Evolutionary conservation across 2,113 vertebrate species (phyloP).

Genomic region (Terrapene triunguis): DNA sequence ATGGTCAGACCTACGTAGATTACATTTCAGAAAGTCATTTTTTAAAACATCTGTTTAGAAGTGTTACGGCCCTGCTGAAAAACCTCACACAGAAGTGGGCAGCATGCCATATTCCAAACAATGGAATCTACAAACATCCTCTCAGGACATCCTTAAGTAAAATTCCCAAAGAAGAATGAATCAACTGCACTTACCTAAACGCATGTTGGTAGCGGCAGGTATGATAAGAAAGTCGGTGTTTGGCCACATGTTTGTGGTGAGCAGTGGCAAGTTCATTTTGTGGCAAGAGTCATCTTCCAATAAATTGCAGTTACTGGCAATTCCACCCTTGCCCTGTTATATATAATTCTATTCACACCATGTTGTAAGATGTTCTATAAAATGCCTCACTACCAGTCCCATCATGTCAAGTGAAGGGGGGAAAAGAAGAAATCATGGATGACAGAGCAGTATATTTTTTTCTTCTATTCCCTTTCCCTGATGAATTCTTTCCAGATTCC

Average conservation of each 20-base stretch:
- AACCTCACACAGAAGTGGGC: slow-evolving; percentile 78
- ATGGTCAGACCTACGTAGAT: slow-evolving; percentile 44
- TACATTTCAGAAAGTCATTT: slow-evolving; percentile 58
- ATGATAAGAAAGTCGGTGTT: neutral
- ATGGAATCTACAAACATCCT: slow-evolving; percentile 69
- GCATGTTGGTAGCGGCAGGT: neutral
- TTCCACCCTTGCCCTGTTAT: neutral
- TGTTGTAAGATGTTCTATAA: neutral
- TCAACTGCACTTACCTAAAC: slow-evolving; percentile 3
- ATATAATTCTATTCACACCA: neutral
- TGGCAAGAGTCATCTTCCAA: neutral
- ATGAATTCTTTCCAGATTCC: slow-evolving; percentile 27
- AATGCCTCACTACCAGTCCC: neutral
- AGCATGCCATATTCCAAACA: slow-evolving; percentile 73
- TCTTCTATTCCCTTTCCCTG: slow-evolving; percentile 1
- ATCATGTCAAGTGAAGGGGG: neutral
- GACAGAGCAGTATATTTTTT: neutral
- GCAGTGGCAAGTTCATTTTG: neutral
- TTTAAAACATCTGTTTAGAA: slow-evolving; percentile 78
- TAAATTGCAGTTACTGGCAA: neutral
- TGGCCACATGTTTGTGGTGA: neutral
- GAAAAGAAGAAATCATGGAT: neutral
- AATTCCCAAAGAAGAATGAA: slow-evolving; percentile 54
- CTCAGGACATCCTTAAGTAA: slow-evolving; percentile 53
- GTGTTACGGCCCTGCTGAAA: slow-evolving; percentile 79